phyloP scores from a whole-genome alignment of 2,888 invertebrate species.

The Chymomyza fuscimana region DNA sequence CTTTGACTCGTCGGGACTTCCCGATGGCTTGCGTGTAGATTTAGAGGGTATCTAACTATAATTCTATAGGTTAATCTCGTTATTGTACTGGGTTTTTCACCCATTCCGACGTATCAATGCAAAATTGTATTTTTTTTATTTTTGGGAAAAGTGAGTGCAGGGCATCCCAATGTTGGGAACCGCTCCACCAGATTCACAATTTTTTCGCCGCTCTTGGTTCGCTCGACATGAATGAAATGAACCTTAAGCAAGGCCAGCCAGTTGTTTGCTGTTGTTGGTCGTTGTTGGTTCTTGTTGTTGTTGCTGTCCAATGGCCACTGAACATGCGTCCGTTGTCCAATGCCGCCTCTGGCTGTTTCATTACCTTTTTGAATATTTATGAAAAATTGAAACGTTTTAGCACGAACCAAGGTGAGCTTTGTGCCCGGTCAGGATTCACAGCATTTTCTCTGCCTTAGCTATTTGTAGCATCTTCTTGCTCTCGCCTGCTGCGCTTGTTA shows the following conservation, averaged over 20 bases:
- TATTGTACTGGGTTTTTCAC: no score
- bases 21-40: no score
- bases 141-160: no score
- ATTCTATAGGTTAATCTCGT: no score
- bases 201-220: neutral
- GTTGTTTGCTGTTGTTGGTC: conserved; percentile 5
- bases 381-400: conserved; percentile 73
- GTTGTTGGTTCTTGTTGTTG: neutral
- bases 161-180: no score
- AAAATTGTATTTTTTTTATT: no score
- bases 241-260: neutral
- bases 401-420: conserved; percentile 26
- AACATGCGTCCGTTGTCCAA: neutral
- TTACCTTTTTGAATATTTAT: conserved; percentile 72
- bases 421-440: neutral
- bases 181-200: neutral
- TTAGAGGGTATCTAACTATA: no score
- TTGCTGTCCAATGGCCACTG: no score
- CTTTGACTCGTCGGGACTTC: no score
- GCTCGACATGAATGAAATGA: neutral
- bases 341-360: conserved; percentile 23
- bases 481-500: conserved; percentile 56
- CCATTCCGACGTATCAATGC: no score
- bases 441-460: neutral
- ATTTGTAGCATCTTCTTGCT: neutral